Evolutionary conservation across 2,888 invertebrate species (phyloP).

Genomic region (Bhutanitis thaidina): DNA sequence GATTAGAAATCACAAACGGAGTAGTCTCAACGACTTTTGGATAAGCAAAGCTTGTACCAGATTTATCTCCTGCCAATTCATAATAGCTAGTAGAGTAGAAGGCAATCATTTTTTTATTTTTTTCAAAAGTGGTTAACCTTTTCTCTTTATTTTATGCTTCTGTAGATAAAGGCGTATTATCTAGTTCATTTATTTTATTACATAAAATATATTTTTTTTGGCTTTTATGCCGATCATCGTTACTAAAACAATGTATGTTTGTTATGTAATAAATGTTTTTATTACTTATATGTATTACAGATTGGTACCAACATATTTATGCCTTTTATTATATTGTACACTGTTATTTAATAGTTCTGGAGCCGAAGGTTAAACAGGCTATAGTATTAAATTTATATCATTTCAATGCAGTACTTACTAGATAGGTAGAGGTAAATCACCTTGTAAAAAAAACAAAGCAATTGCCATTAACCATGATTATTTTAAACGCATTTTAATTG

Average conservation of each 20-base stretch:
- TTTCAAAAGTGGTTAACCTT: constrained; percentile 34
- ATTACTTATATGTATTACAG: constrained; percentile 47
- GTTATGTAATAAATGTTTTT: constrained; percentile 57
- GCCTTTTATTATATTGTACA: constrained; percentile 24
- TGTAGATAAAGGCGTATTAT: constrained; percentile 48
- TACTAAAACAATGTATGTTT: constrained; percentile 40
- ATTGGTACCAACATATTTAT: constrained; percentile 47
- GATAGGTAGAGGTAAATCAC: too few species aligned
- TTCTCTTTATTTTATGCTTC: constrained; percentile 34
- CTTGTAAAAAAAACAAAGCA: too few species aligned
- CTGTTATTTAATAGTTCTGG: too few species aligned
- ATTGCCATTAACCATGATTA: too few species aligned
- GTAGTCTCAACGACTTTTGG: neutral
- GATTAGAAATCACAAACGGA: neutral
- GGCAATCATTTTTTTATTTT: constrained; percentile 36
- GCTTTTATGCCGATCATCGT: constrained; percentile 45
- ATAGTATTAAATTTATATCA: too few species aligned
- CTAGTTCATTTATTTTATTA: constrained; percentile 49
- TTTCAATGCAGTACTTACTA: too few species aligned
- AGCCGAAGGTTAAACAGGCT: too few species aligned
- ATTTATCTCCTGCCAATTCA: neutral
- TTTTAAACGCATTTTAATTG: too few species aligned
- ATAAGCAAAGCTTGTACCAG: constrained; percentile 12
- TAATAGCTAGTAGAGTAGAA: constrained; percentile 44
- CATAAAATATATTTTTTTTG: constrained; percentile 48